Evolutionary conservation across 2,113 vertebrate species (phyloP), one percentile per base, ranked within the genome.

Genomic region (Puffinus mauretanicus): DNA sequence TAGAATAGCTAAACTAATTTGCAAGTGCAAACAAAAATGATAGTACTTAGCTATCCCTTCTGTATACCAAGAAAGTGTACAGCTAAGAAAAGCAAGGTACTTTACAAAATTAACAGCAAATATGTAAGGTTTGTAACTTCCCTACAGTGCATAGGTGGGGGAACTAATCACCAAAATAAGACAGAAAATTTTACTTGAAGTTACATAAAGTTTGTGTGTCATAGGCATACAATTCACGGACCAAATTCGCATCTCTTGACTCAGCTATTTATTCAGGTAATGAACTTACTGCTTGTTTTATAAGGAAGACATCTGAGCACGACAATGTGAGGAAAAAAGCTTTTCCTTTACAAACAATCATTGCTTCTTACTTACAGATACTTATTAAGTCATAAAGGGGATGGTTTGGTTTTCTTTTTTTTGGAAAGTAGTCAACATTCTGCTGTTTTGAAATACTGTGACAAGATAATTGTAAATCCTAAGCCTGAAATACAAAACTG

Each of bases 401-500:
- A 52, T 93, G 52, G 1, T 11, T 51, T 51, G 54, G 27, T 16
- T n/a, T 2, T 3, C 44, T 71, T 40, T 88, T 40, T 40, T 38
- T 73, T 46, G 16, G 6, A 42, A 72, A 67, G 38, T n/a, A 91
- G n/a, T 70, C 25, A 70, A 25, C 16, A 9, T 92, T 90, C 58
- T 88, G 79, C 34, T 0, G 0, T 54, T 96, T 73, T 95, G 86
- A 95, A 94, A 91, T 88, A 95, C 5, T 6, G 21, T 80, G 84
- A 84, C 86, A 96, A 86, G 83, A 66, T 88, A 82, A 92, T 72
- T 91, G 81, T 93, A 89, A 96, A 96, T 94, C 36, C 49, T 66
- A 57, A 65, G 15, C 51, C 67, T 93, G 54, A 88, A 96, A 96
- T 11, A 93, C 71, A 93, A 88, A 94, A 86, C 18, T 20, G 90